Conservation (phyloP, 2,888 invertebrate genomes). For the Drosophila kanekoi region DNA sequence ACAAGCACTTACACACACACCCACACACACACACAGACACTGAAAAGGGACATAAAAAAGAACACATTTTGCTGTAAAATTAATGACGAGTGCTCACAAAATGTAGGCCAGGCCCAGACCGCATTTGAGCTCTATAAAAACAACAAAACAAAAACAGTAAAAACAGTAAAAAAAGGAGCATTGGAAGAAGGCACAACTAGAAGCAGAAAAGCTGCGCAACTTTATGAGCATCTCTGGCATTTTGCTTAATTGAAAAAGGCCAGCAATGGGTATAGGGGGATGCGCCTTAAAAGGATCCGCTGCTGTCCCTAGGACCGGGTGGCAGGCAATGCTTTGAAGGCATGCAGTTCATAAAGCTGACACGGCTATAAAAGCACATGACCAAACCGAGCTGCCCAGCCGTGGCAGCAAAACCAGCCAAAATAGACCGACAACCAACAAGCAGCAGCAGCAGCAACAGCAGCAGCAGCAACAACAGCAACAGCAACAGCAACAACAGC, state of each 20-base stretch:
- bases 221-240: slow-evolving; percentile 72
- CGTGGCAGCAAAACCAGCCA: slow-evolving; percentile 27
- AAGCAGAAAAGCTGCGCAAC: slow-evolving; percentile 45
- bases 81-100: slow-evolving; percentile 68
- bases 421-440: slow-evolving; percentile 64
- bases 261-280: slow-evolving; percentile 44
- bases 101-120: slow-evolving; percentile 67
- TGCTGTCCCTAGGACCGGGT: slow-evolving; percentile 62
- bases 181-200: slow-evolving; percentile 12
- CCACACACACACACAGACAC: slow-evolving; percentile 13
- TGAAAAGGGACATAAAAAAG: slow-evolving; percentile 42
- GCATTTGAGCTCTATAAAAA: slow-evolving; percentile 39
- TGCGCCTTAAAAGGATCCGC: slow-evolving; percentile 69
- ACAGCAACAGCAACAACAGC: slow-evolving; percentile 42
- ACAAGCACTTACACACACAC: slow-evolving; percentile 4
- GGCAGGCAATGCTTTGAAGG: slow-evolving; percentile 48
- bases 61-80: slow-evolving; percentile 62
- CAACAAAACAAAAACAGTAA: slow-evolving; percentile 3
- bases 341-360: slow-evolving; percentile 76
- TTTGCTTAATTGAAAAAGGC: slow-evolving; percentile 77
- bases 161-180: not conserved
- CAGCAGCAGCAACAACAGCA: slow-evolving; percentile 38
- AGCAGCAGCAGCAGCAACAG: slow-evolving; percentile 28
- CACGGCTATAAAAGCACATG: slow-evolving; percentile 76
- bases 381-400: slow-evolving; percentile 59